Conservation (phyloP, 2,888 invertebrate species). For the Rapana venosa region DNA sequence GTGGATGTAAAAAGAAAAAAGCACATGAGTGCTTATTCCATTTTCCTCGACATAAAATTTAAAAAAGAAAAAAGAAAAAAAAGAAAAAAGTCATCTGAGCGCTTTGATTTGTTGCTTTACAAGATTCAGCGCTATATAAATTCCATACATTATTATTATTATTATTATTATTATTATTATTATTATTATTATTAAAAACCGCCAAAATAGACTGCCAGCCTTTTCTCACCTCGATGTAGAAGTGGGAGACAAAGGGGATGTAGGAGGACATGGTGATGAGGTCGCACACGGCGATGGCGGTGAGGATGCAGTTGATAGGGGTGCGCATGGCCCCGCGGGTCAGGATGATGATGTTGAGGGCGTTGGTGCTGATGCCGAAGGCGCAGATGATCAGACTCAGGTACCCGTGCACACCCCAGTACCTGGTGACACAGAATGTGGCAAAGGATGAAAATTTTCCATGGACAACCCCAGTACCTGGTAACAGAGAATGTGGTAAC, state of each 20-base stretch:
- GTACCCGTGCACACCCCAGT: conserved; percentile 86
- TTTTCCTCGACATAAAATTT: no score
- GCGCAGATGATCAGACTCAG: conserved; percentile 91
- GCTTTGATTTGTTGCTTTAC: no score
- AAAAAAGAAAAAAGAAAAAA: no score
- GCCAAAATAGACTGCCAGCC: no score
- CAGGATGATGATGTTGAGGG: conserved; percentile 92
- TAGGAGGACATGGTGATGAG: conserved; percentile 93
- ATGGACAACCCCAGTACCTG: no score
- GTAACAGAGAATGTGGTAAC: not conserved
- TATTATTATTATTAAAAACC: no score
- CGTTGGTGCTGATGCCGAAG: conserved; percentile 92
- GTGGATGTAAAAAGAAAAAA: no score
- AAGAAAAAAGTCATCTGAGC: no score
- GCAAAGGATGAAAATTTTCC: not conserved
- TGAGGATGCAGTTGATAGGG: conserved; percentile 93
- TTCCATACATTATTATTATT: no score
- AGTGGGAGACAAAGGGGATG: conserved; percentile 90
- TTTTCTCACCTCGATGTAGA: conserved; percentile 55
- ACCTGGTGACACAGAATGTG: conserved; percentile 41
- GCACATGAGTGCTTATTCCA: no score
- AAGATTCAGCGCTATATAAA: no score
- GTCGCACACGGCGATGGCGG: conserved; percentile 91
- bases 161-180: no score
- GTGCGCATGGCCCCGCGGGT: conserved; percentile 90